Conservation (phyloP, 2,797 vertebrate genomes). For the Gymnoscopelus microlampas region DNA sequence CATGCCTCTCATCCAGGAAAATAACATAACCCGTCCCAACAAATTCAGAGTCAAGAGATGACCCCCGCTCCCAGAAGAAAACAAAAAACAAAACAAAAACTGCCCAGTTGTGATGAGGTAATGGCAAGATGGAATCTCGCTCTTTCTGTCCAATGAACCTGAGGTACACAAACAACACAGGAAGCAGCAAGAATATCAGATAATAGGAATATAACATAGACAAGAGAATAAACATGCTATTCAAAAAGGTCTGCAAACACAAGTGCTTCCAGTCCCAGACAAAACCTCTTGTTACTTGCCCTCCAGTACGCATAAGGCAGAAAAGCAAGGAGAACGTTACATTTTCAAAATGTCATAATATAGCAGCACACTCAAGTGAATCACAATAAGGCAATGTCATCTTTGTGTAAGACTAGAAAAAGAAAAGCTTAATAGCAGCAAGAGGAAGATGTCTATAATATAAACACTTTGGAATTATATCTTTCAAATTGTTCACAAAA, state of each 20-base stretch:
- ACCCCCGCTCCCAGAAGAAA: conserved; percentile 62
- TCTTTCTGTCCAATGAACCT: conserved; percentile 90
- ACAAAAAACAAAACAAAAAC: conserved; percentile 60
- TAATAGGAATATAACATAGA: conserved; percentile 65
- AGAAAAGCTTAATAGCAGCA: conserved; percentile 95
- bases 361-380: conserved; percentile 98
- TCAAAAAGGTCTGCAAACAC: conserved; percentile 76
- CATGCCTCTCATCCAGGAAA: conserved; percentile 42
- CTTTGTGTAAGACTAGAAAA: conserved; percentile 92
- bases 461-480: conserved; percentile 70
- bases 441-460: conserved; percentile 73
- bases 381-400: conserved; percentile 92
- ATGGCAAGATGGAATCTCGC: conserved; percentile 81
- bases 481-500: conserved; percentile 84
- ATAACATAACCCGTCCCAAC: conserved; percentile 58
- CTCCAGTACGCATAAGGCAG: conserved; percentile 82
- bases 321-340: conserved; percentile 91
- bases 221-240: conserved; percentile 76
- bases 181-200: conserved; percentile 84
- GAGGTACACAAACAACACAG: conserved; percentile 90
- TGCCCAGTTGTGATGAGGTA: conserved; percentile 89
- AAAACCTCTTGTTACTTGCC: conserved; percentile 82
- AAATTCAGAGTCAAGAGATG: conserved; percentile 11
- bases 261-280: conserved; percentile 91
- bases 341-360: conserved; percentile 93